Evolutionary conservation across 2,888 invertebrate genomes (phyloP).

Genomic region (Amphimallon solstitiale): DNA sequence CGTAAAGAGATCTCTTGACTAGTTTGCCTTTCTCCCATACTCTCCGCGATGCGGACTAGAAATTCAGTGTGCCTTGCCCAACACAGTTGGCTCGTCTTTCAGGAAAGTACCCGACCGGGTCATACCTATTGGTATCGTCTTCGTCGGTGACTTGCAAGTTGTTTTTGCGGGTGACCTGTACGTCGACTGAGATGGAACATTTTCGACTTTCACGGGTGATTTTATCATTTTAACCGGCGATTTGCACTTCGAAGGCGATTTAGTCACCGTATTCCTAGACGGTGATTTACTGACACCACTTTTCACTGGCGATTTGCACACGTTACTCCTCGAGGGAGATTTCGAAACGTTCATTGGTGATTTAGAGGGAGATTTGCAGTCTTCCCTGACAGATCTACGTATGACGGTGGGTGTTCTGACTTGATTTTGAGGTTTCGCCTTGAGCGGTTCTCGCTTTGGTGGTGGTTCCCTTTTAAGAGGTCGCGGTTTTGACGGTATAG

Average conservation of each 20-base stretch:
- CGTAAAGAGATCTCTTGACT: slow-evolving; percentile 34
- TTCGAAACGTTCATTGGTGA: slow-evolving; percentile 37
- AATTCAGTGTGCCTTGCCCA: slow-evolving; percentile 49
- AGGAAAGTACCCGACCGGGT: slow-evolving; percentile 78
- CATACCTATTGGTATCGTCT: slow-evolving; percentile 55
- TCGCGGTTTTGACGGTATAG: slow-evolving; percentile 38
- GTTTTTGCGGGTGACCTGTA: slow-evolving; percentile 28
- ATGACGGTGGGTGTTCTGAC: slow-evolving; percentile 31
- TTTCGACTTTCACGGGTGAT: slow-evolving; percentile 21
- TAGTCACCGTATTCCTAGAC: slow-evolving; percentile 21
- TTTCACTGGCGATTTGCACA: slow-evolving; percentile 36
- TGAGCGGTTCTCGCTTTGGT: slow-evolving; percentile 34
- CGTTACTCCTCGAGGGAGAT: slow-evolving; percentile 26
- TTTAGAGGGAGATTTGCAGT: slow-evolving; percentile 37
- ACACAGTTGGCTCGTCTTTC: slow-evolving; percentile 77
- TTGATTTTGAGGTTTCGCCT: slow-evolving; percentile 24
- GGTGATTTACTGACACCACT: slow-evolving; percentile 32
- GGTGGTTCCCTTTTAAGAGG: slow-evolving; percentile 40
- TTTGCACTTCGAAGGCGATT: slow-evolving; percentile 38
- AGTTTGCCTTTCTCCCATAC: slow-evolving; percentile 3
- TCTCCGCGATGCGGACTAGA: slow-evolving; percentile 26
- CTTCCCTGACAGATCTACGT: slow-evolving; percentile 30
- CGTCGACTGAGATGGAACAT: slow-evolving; percentile 18
- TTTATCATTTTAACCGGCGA: slow-evolving; percentile 39
- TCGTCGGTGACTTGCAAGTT: slow-evolving; percentile 38